Base-by-base conservation (phyloP, 1,140 invertebrate genomes). In the Ptiloglossa arizonensis region DNA sequence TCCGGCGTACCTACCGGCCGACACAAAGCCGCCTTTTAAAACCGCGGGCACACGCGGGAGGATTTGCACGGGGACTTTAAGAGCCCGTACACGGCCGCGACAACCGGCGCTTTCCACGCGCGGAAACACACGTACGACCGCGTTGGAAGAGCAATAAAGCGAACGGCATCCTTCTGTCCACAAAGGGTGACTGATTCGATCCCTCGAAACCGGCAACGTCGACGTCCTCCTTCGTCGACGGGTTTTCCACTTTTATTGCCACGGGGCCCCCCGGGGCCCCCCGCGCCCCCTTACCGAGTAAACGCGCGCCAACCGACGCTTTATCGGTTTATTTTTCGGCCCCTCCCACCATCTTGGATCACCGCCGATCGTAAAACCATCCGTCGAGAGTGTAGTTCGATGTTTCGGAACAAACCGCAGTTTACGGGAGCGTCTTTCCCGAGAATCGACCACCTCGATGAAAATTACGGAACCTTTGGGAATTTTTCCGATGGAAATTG, bases 321-420 rank as follows among this genome's bases (percentile, higher is more conserved):
- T 85, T 87, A 85, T 87, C 83, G 41, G 86, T 87, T 87, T 87
- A 87, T 87, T 87, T 87, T 83, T 57, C 79, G 64, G 60, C 64
- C 29, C 56, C 64, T 48, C 57, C 27, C 46, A 32, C 79, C 64
- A 59, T 48, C 41, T 24, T 29, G 57, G 19, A 54, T n/a, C 46
- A 41, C 32, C 27, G 32, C 46, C 15, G 60, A 15, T 64, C 29
- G 71, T 83, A 81, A 83, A 83, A 82, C 44, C 54, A 57, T 59
- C 32, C 29, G 22, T 41, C 27, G 19, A 35, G 75, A 80, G 38
- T 82, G 66, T n/a, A 68, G 46, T 32, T 70, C 59, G 72, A 27
- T 71, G 81, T 84, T 80, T 80, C 68, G 72, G 59, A 70, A 86
- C 73, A 60, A 75, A 84, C 80, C 68, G 54, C 81, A 80, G 67